These are phyloP conservation scores for Lasiurus cinereus DNA, from an alignment of 2,113 vertebrate species.

Conservation along the genomic window DNA sequence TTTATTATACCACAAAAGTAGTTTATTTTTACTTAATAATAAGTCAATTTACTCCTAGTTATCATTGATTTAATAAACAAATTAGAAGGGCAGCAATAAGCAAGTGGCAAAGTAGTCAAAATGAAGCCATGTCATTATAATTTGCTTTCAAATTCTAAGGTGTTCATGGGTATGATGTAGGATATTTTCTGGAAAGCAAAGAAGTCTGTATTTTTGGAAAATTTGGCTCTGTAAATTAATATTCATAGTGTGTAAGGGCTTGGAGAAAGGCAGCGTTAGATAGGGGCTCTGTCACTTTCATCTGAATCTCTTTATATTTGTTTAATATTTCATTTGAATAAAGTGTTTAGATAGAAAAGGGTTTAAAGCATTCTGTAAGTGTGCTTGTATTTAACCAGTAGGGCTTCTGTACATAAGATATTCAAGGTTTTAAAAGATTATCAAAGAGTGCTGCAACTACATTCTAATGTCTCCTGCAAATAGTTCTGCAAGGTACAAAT, in stretches of 20 bases:
- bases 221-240: background rate
- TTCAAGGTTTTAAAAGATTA: conserved; percentile 37
- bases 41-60: background rate
- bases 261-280: background rate
- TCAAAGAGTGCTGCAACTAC: background rate
- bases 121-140: conserved; percentile 54
- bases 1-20: conserved; percentile 43
- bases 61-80: conserved; percentile 50
- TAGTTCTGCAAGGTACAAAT: background rate
- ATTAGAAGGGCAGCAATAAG: conserved; percentile 61
- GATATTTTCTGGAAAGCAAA: conserved; percentile 20
- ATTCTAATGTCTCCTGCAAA: background rate
- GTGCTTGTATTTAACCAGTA: conserved; percentile 42
- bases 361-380: background rate
- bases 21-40: conserved; percentile 28
- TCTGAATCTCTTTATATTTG: background rate
- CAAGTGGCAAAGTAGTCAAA: conserved; percentile 1
- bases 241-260: background rate
- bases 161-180: background rate
- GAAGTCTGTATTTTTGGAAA: background rate
- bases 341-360: background rate
- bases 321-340: conserved; percentile 46
- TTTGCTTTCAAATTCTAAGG: conserved; percentile 52
- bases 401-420: background rate
- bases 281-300: background rate